Base-by-base conservation (phyloP, 2,113 vertebrate species). In the Heterochromis multidens region DNA sequence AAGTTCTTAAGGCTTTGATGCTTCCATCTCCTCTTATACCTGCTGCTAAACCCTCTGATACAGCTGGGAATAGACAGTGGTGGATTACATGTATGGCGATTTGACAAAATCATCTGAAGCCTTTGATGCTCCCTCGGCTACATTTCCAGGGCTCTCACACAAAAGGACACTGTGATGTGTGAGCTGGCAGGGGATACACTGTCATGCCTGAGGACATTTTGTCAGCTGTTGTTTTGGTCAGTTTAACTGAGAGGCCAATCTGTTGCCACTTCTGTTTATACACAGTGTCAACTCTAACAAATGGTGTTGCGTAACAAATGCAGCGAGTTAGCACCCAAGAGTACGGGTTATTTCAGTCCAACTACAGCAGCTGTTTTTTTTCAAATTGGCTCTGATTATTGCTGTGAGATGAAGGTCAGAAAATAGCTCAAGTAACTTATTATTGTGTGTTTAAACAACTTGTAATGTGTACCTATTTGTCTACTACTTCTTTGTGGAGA, bases 181-280 rank as follows among this genome's bases (percentile, higher is more conserved):
- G 67, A 82, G 84, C 77, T 80, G 80, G 77, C 80, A 79, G 59
- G 29, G 25, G 23, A 58, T 23, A 60, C 11, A 2, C 14, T 37
- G 76, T 85, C 27, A 54, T n/a, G 52, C 83, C 81, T 12, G 79
- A 85, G 70, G 86, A 84, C 67, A 27, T 61, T 80, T 78, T 31
- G 59, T 89, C 90, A 88, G 86, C 88, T 80, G 88, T 81, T 88
- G 87, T 87, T 88, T 87, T 81, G 87, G 92, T 92, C 90, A 89
- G 10, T 89, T 85, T 52, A 27, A 85, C 54, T 52, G 86, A 83
- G 83, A 84, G 85, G 70, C 79, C 90, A 89, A 85, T 89, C 88
- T 90, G 87, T 85, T 62, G 70, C 70, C 88, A 81, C 89, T 79
- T 79, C 77, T 80, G 87, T 46, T 60, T 6, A 35, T 46, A 40